Evolutionary conservation across 2,113 vertebrate genomes (phyloP), one percentile per base, ranked within the genome.

Genomic region (Trematocara macrostoma): DNA sequence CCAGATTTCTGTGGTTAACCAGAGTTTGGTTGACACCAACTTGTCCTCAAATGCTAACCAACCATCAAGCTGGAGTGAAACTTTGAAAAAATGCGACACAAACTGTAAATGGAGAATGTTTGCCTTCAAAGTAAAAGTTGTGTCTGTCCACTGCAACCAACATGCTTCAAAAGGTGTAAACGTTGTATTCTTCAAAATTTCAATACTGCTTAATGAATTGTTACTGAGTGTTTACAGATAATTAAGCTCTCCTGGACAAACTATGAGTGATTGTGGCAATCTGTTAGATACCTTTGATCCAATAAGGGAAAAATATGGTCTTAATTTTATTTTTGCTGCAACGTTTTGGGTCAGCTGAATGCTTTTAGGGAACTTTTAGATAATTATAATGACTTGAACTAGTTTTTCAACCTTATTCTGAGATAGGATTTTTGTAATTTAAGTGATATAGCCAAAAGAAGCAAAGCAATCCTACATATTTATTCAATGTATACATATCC

Each of bases 21-120:
- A 23, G 3, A 42, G 35, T 69, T 69, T 42, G 35, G n/a, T 23
- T 40, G 35, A 69, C 64, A 69, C 35, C 11, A 14, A 23, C 64
- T 69, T 42, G n/a, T 69, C 64, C n/a, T 23, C 35, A 42, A 40
- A 42, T 14, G 11, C 64, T 15, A 69, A 69, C 64, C 7, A 42
- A 69, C n/a, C 64, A 23, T 40, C 64, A 40, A 42, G 35, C 11
- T 20, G 61, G 11, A 69, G n/a, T 69, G 64, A 69, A 69, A 69
- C 11, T 42, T 69, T 1, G 10, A 14, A 67, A 40, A 40, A 67
- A 35, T 40, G 61, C 1, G 0, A 69, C 61, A 8, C n/a, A 0
- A 40, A 69, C 35, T 69, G 35, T 40, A 5, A 42, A 69, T 26
- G 20, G 11, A 56, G 53, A 56, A 56, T 3, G 11, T 69, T 42